Evolutionary conservation across 2,888 invertebrate species (phyloP).

Genomic region (Diarsia dahlii): DNA sequence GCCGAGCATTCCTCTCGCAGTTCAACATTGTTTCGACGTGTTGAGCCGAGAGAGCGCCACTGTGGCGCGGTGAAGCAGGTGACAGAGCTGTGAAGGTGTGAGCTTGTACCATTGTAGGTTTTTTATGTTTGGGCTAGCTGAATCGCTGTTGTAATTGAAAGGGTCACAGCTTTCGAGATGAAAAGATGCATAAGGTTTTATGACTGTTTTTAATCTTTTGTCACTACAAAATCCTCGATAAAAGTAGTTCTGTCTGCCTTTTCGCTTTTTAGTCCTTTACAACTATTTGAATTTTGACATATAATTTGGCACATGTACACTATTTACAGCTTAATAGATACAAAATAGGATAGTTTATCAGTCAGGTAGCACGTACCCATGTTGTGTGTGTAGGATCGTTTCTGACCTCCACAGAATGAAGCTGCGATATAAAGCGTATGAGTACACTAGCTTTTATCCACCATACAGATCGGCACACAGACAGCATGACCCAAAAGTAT

Average conservation of each 20-base stretch:
- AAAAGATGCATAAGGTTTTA: not conserved
- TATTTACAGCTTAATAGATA: too few relatives aligned
- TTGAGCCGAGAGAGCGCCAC: slow-evolving; percentile 5
- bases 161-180: not conserved
- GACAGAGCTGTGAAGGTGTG: not conserved
- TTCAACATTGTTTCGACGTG: slow-evolving; percentile 46
- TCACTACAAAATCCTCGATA: not conserved
- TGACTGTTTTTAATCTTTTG: not conserved
- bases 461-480: not conserved
- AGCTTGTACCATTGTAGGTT: not conserved
- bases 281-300: too few relatives aligned
- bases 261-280: not conserved
- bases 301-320: too few relatives aligned
- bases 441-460: not conserved
- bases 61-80: slow-evolving; percentile 5
- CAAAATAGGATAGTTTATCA: not conserved
- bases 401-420: not conserved
- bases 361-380: not conserved
- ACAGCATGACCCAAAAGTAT: not conserved
- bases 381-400: not conserved
- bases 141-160: not conserved
- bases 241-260: not conserved
- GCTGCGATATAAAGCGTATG: not conserved
- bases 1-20: slow-evolving; percentile 36
- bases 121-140: not conserved